These are phyloP conservation scores for Myotis lucifugus DNA, from an alignment of 2,113 vertebrate species.

Conservation along the genomic window DNA sequence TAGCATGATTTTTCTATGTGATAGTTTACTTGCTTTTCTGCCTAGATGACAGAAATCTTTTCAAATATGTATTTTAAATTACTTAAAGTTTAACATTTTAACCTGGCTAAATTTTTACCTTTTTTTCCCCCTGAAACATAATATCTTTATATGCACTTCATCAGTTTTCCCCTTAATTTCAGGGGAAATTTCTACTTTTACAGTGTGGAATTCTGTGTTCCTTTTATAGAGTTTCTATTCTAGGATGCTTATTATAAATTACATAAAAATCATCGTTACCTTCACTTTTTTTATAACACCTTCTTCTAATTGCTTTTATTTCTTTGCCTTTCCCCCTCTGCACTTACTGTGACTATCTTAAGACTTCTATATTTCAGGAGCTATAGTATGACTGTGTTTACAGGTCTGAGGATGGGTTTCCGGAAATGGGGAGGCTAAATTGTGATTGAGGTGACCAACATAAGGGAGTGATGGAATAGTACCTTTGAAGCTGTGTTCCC, in stretches of 20 bases:
- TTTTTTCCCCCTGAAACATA: background rate
- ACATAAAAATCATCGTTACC: background rate
- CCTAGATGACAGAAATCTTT: background rate
- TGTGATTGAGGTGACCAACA: background rate
- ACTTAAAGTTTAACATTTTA: conserved; percentile 18
- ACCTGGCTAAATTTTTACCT: background rate
- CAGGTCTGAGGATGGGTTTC: background rate
- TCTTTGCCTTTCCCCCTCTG: background rate
- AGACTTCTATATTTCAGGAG: background rate
- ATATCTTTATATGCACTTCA: background rate
- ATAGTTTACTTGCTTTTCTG: background rate
- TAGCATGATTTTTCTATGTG: background rate
- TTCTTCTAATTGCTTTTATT: conserved; percentile 26
- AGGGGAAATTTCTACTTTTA: conserved; percentile 7
- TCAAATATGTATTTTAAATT: background rate
- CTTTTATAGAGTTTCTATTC: background rate
- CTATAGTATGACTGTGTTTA: background rate
- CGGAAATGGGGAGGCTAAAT: background rate
- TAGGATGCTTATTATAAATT: background rate
- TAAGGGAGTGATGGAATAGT: background rate
- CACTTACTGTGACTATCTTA: background rate
- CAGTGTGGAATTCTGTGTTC: background rate
- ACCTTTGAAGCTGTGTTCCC: background rate
- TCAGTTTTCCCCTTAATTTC: background rate
- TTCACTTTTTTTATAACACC: background rate